Conservation (phyloP, 2,113 vertebrate genomes). For the Vidua macroura region DNA sequence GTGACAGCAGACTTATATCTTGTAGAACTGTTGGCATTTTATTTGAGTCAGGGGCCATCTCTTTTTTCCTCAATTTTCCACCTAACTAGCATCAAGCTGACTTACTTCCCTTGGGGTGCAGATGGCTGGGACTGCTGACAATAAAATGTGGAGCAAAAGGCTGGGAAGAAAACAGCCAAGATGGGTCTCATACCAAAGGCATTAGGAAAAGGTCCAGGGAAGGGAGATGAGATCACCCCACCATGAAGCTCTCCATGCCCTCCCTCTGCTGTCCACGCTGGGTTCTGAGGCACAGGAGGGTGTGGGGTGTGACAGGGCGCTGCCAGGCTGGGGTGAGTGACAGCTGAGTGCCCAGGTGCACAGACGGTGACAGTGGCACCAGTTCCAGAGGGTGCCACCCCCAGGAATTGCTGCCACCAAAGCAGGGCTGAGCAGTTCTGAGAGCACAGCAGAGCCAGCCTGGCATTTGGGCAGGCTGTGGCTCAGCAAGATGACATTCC, state of each 20-base stretch:
- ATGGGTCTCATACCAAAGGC: not conserved
- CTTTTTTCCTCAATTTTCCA: not conserved
- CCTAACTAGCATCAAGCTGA: not conserved
- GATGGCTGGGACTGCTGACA: not conserved
- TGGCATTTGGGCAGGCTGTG: not conserved
- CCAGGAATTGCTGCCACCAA: not conserved
- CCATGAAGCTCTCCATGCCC: not conserved
- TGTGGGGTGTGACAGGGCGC: accelerated
- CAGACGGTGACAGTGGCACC: not conserved
- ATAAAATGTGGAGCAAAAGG: not conserved
- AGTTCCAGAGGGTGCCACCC: not conserved
- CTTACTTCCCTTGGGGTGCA: not conserved
- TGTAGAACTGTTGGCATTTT: not conserved
- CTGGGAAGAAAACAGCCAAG: not conserved
- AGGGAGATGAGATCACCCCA: not conserved
- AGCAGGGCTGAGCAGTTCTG: not conserved
- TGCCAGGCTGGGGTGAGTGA: not conserved
- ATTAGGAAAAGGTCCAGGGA: not conserved
- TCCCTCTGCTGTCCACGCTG: not conserved
- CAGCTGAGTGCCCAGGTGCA: too few relatives aligned
- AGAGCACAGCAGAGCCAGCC: not conserved
- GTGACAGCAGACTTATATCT: not conserved
- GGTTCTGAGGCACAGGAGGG: not conserved
- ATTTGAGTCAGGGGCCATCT: not conserved
- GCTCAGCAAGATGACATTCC: not conserved